phyloP scores from a whole-genome alignment of 1,140 invertebrate species.

The Drosophila murphyi region DNA sequence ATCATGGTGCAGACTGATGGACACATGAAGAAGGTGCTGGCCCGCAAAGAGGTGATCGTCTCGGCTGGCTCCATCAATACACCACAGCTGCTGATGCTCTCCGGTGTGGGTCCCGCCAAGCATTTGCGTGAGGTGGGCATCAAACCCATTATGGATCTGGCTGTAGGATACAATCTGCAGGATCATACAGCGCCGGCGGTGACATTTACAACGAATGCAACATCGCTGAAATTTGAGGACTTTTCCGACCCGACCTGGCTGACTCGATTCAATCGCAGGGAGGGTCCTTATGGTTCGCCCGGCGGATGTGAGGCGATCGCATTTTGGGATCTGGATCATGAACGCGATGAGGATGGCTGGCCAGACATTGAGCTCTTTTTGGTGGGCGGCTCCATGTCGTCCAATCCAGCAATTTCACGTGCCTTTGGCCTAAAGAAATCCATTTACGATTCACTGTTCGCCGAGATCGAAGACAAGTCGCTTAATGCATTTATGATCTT shows the following conservation, averaged over 20 bases:
- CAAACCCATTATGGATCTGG: constrained; percentile 88
- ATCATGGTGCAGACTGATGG: constrained; percentile 87
- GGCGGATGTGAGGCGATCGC: constrained; percentile 92
- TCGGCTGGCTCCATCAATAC: constrained; percentile 91
- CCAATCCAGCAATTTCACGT: constrained; percentile 85
- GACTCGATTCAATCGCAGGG: constrained; percentile 82
- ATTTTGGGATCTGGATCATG: constrained; percentile 90
- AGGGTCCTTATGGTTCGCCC: constrained; percentile 90
- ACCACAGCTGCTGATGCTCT: constrained; percentile 92
- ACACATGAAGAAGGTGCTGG: constrained; percentile 86
- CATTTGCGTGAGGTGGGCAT: constrained; percentile 88
- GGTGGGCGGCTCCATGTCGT: constrained; percentile 86
- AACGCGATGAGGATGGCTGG: constrained; percentile 87
- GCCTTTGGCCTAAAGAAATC: constrained; percentile 87
- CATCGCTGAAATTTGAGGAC: constrained; percentile 79
- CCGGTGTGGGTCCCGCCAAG: constrained; percentile 90
- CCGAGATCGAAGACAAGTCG: constrained; percentile 84
- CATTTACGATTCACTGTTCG: constrained; percentile 86
- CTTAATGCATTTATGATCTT: constrained; percentile 88
- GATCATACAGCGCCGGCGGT: constrained; percentile 92
- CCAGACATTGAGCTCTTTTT: constrained; percentile 91
- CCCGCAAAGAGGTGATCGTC: constrained; percentile 91
- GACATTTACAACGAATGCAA: constrained; percentile 87
- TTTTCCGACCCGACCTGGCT: constrained; percentile 72
- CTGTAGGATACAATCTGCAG: constrained; percentile 92